Evolutionary conservation across 2,113 vertebrate species (phyloP).

Genomic region (Indicator indicator): DNA sequence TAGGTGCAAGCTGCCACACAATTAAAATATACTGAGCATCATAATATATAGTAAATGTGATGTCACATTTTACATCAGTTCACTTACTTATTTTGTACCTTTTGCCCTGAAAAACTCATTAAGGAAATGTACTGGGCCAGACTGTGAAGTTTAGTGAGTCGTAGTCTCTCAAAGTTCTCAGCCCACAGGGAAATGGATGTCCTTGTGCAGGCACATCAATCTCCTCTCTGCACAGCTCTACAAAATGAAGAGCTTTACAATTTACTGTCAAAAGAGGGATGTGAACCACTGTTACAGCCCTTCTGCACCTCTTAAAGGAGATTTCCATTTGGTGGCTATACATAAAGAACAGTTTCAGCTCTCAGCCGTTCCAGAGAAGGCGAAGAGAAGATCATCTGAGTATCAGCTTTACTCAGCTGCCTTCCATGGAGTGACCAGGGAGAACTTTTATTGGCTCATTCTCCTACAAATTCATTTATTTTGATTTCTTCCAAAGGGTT

Average conservation of each 20-base stretch:
- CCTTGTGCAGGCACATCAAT: neutral
- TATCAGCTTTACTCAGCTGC: neutral
- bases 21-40: slow-evolving; percentile 29
- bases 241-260: neutral
- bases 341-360: neutral
- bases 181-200: neutral
- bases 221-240: neutral
- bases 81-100: slow-evolving; percentile 30
- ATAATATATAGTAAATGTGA: slow-evolving; percentile 41
- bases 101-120: slow-evolving; percentile 45
- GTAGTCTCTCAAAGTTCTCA: neutral
- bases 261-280: neutral
- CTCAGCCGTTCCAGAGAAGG: neutral
- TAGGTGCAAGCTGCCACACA: slow-evolving; percentile 7
- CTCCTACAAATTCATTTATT: slow-evolving; percentile 13
- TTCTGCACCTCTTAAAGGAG: neutral
- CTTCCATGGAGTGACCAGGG: neutral
- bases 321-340: neutral
- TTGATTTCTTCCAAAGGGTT: slow-evolving; percentile 18
- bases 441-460: slow-evolving; percentile 21
- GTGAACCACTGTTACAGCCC: neutral
- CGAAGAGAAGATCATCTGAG: slow-evolving; percentile 31
- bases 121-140: slow-evolving; percentile 42
- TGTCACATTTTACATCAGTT: slow-evolving; percentile 25
- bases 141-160: neutral